Conservation (phyloP, 2,797 vertebrate genomes). For the Sphenodon punctatus region DNA sequence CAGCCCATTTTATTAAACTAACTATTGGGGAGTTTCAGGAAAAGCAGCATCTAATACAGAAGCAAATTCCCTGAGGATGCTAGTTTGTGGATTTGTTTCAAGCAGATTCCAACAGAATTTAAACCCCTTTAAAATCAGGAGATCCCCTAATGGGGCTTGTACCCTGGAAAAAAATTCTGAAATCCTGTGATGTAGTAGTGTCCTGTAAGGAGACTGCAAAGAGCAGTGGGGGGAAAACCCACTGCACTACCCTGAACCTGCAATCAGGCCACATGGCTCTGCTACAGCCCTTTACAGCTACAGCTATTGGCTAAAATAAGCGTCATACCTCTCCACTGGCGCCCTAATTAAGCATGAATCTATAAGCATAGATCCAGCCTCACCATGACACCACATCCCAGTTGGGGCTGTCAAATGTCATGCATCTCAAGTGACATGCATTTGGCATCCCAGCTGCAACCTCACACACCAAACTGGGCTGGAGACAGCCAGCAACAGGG, state of each 20-base stretch:
- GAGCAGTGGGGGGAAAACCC: not conserved
- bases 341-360: no score
- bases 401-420: not conserved
- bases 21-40: constrained; percentile 8
- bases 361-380: not conserved
- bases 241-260: not conserved
- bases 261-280: fast-evolving
- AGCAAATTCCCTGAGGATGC: not conserved
- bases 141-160: not conserved
- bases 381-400: not conserved
- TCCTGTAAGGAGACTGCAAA: not conserved
- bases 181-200: constrained; percentile 1
- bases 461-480: not conserved
- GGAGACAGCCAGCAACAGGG: fast-evolving
- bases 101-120: not conserved
- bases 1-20: not conserved
- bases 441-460: not conserved
- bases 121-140: not conserved
- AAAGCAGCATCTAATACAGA: not conserved
- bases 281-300: not conserved
- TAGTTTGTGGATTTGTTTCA: not conserved
- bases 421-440: not conserved
- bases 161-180: constrained; percentile 9
- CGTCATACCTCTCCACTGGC: not conserved
- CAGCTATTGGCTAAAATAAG: not conserved